Evolutionary conservation across 2,797 vertebrate genomes (phyloP).

Genomic region (Characodon lateralis): DNA sequence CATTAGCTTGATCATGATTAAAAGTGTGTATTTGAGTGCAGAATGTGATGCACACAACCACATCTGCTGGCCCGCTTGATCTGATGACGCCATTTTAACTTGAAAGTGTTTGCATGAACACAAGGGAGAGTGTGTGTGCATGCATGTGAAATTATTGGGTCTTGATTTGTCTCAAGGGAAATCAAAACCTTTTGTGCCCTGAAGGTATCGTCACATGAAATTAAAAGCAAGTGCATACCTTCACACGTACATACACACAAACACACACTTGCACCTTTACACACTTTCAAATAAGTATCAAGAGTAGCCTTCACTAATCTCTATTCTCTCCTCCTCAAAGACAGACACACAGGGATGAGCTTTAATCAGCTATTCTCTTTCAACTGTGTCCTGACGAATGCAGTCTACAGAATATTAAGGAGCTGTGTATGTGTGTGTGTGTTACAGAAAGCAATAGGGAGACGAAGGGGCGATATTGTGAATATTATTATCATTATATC

Average conservation of each 20-base stretch:
- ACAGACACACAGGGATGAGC: slow-evolving; percentile 60
- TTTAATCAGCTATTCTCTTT: slow-evolving; percentile 82
- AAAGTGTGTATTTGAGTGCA: slow-evolving; percentile 14
- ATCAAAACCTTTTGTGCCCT: slow-evolving; percentile 65
- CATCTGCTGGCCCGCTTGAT: slow-evolving; percentile 27
- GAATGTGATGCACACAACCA: slow-evolving; percentile 14
- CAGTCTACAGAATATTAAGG: slow-evolving; percentile 76
- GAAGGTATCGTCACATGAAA: slow-evolving; percentile 40
- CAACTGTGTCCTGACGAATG: slow-evolving; percentile 79
- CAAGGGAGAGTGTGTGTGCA: slow-evolving; percentile 14
- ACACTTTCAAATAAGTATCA: slow-evolving; percentile 51
- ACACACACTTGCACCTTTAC: slow-evolving; percentile 33
- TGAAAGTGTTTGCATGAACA: slow-evolving; percentile 19
- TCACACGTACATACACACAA: slow-evolving; percentile 18
- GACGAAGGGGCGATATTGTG: slow-evolving; percentile 49
- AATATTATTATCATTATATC: slow-evolving; percentile 56
- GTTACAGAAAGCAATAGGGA: slow-evolving; percentile 15
- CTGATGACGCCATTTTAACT: slow-evolving; percentile 40
- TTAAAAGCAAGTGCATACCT: slow-evolving; percentile 32
- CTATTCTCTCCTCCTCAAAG: slow-evolving; percentile 58
- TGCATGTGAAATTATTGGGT: slow-evolving; percentile 42
- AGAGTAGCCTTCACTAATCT: slow-evolving; percentile 67
- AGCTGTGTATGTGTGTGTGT: slow-evolving; percentile 39
- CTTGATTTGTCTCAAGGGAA: slow-evolving; percentile 63
- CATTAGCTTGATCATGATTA: slow-evolving; percentile 35